Evolutionary conservation across 2,888 invertebrate species (phyloP), one percentile per base, ranked within the genome.

Genomic region (Watsonalla binaria): DNA sequence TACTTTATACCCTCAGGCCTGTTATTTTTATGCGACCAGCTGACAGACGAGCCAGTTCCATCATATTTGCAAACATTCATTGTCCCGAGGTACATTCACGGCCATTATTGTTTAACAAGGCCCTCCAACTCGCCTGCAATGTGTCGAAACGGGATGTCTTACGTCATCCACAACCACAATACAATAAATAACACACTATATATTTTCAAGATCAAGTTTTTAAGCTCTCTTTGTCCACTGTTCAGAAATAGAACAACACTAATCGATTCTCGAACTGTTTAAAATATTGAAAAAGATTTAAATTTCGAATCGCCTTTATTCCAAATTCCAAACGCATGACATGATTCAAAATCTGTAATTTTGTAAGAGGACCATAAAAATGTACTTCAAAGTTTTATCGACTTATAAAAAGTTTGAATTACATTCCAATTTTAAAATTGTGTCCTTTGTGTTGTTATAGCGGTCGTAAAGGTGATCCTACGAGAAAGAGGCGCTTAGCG

Each of bases 1-100:
- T 35, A 49, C 33, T 49, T 51, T 47, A 35, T 50, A 13, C 53
- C 61, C 61, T 47, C 34, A 37, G 11, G 65, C 68, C 62, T 60
- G 62, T 71, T 66, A 70, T 74, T 68, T 74, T 76, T 78, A 69
- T 71, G 66, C 56, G 59, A 49, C 61, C 75, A 76, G 64, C 73
- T 76, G 77, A 71, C 73, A 71, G 66, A 51, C 52, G 59, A 47
- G 58, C 61, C 58, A 63, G 60, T 66, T 66, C 54, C 58, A 52
- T 53, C 54, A 57, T 69, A 63, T 70, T 69, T 67, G 68, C 61
- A 64, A 62, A 61, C 53, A 55, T 48, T 63, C 61, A 67, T 70
- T 70, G 65, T 67, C 56, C 59, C 50, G 57, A 52, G 57, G 61
- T 51, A 49, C 56, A 67, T 68, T 63, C 59, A 56, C 60, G 57